phyloP scores from a whole-genome alignment of 1,140 invertebrate species.

The Ditylenchus dipsaci region DNA sequence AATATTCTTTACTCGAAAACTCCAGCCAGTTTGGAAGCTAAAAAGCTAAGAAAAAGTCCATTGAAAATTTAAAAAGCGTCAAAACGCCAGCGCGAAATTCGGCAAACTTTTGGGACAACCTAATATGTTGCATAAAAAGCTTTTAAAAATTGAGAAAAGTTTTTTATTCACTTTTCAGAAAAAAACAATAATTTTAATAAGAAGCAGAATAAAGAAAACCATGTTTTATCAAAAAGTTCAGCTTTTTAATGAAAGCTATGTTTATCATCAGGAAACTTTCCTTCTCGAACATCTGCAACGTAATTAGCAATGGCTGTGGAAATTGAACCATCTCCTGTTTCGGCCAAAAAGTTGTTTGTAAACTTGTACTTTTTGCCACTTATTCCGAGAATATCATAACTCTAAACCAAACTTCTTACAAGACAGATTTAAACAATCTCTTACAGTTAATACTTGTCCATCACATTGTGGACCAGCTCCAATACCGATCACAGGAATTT shows the following conservation, averaged over 20 bases:
- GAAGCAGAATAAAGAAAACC: no score
- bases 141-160: no score
- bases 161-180: no score
- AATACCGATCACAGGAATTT: constrained; percentile 44
- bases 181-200: no score
- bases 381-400: constrained; percentile 41
- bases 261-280: constrained; percentile 15
- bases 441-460: constrained; percentile 42
- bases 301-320: constrained; percentile 8
- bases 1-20: no score
- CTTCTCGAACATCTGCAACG: constrained; percentile 20
- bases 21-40: no score
- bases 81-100: no score
- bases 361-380: constrained; percentile 30
- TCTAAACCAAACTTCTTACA: not conserved
- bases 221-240: no score
- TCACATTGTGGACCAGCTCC: constrained; percentile 40
- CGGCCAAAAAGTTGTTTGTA: constrained; percentile 27
- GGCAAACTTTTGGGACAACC: no score
- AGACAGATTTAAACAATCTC: not conserved
- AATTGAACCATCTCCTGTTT: constrained; percentile 29
- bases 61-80: no score
- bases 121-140: no score
- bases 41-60: no score
- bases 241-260: constrained; percentile 23